These are phyloP conservation scores for Anoplophora glabripennis DNA, from an alignment of 1,140 invertebrate species.

Conservation along the genomic window DNA sequence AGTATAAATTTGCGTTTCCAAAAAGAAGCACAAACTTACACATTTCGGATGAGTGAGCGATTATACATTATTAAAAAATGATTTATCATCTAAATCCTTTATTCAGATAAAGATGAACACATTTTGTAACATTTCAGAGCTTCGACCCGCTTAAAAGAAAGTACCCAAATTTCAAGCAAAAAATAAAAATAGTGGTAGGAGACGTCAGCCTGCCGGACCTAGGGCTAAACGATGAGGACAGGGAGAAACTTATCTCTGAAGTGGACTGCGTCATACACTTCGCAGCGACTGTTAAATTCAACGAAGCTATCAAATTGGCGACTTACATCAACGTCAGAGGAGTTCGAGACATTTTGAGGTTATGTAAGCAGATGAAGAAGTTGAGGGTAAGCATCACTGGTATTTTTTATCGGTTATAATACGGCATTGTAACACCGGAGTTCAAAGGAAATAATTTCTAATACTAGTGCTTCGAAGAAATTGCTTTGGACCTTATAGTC, in stretches of 20 bases:
- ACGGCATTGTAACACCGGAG: no score
- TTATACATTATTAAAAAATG: no score
- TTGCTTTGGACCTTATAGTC: no score
- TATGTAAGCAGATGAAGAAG: slow-evolving; percentile 63
- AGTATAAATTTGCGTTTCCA: no score
- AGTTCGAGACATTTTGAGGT: slow-evolving; percentile 58
- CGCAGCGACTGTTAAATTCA: slow-evolving; percentile 68
- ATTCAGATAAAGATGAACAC: no score
- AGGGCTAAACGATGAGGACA: slow-evolving; percentile 58
- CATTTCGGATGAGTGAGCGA: no score
- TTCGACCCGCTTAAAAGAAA: slow-evolving; percentile 32
- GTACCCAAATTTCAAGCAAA: slow-evolving; percentile 61
- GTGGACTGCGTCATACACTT: slow-evolving; percentile 57
- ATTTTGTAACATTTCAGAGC: slow-evolving; percentile 21
- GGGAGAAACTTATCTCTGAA: slow-evolving; percentile 58
- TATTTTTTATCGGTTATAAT: neutral
- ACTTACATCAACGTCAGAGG: slow-evolving; percentile 67
- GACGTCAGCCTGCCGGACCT: slow-evolving; percentile 62
- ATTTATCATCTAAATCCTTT: no score
- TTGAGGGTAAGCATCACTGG: slow-evolving; percentile 22
- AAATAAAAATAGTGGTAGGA: slow-evolving; percentile 60
- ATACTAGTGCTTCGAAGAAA: no score
- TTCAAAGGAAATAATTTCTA: no score
- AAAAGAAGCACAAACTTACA: no score
- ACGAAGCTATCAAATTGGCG: slow-evolving; percentile 65